phyloP scores from a whole-genome alignment of 2,888 invertebrate species.

The Drosophila testacea region DNA sequence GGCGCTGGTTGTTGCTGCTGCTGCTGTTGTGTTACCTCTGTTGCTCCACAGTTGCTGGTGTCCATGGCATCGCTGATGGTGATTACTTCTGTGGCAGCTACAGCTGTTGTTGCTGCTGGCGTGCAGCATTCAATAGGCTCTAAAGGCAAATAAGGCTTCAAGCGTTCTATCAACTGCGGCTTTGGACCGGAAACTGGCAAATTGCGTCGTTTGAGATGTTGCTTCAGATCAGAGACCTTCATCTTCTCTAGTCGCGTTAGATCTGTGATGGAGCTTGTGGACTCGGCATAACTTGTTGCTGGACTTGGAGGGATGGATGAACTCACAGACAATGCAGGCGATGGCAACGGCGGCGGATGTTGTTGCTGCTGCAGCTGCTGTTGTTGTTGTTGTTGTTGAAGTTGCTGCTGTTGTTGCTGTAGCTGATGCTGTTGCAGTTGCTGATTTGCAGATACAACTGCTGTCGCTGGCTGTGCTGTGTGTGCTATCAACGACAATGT shows the following conservation, averaged over 20 bases:
- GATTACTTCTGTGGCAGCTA: conserved; percentile 61
- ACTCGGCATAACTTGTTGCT: conserved; percentile 83
- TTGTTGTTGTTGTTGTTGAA: conserved; percentile 6
- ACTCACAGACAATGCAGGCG: conserved; percentile 86
- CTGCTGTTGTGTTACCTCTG: conserved; percentile 35
- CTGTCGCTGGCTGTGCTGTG: conserved; percentile 50
- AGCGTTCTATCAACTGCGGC: conserved; percentile 96
- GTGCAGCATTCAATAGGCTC: conserved; percentile 84
- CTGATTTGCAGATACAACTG: conserved; percentile 47
- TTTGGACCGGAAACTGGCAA: conserved; percentile 98
- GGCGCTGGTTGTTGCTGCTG: conserved; percentile 41
- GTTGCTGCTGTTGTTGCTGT: conserved; percentile 31
- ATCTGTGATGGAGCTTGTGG: conserved; percentile 77
- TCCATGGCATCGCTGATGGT: conserved; percentile 77
- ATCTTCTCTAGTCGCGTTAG: conserved; percentile 94
- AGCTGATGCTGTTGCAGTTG: conserved; percentile 24
- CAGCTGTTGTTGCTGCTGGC: conserved; percentile 47
- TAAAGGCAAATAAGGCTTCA: conserved; percentile 89
- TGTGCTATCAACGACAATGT: conserved; percentile 75
- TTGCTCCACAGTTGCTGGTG: conserved; percentile 75
- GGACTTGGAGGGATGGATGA: conserved; percentile 85
- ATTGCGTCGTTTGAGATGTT: conserved; percentile 96
- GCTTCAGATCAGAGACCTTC: conserved; percentile 97
- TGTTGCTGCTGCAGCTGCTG: conserved; percentile 6
- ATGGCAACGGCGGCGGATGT: conserved; percentile 85